Conservation (phyloP, 1,140 invertebrate genomes). For the Fragariocoptes setiger region DNA sequence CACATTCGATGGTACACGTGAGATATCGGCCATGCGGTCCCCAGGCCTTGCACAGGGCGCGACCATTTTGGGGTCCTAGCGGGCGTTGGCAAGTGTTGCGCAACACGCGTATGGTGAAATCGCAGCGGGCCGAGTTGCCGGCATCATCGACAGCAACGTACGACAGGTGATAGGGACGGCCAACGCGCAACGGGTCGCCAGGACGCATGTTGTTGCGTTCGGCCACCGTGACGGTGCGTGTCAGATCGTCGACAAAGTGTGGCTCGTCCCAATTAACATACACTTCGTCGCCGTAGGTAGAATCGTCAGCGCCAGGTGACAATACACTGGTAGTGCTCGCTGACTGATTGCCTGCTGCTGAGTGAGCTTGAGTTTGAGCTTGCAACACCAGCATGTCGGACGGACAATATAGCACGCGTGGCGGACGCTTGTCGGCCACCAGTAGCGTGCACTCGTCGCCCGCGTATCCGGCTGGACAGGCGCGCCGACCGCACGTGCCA, state of each 20-base stretch:
- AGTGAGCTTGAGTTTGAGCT: too few species aligned
- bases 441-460: constrained; percentile 49
- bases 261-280: constrained; percentile 89
- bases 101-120: constrained; percentile 66
- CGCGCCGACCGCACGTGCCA: constrained; percentile 55
- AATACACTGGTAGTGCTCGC: too few species aligned
- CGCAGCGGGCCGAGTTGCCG: constrained; percentile 61
- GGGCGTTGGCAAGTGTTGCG: constrained; percentile 61
- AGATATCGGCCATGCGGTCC: constrained; percentile 37
- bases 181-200: constrained; percentile 67
- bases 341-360: too few species aligned
- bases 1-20: constrained; percentile 50
- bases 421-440: constrained; percentile 48
- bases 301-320: too few species aligned
- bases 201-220: constrained; percentile 57
- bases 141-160: constrained; percentile 69
- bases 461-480: constrained; percentile 48
- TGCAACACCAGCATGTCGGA: constrained; percentile 31
- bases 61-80: constrained; percentile 53
- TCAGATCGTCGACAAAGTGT: constrained; percentile 55
- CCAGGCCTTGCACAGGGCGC: constrained; percentile 72
- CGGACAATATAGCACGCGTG: constrained; percentile 55
- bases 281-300: too few species aligned
- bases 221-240: constrained; percentile 31
- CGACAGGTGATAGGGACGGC: constrained; percentile 52